A percentile compares a stretch with the other conserved stretches of the same genome.
These are phyloP conservation scores for Sigmodon hispidus DNA, from an alignment of 2,113 vertebrate species.

Conservation along the genomic window DNA sequence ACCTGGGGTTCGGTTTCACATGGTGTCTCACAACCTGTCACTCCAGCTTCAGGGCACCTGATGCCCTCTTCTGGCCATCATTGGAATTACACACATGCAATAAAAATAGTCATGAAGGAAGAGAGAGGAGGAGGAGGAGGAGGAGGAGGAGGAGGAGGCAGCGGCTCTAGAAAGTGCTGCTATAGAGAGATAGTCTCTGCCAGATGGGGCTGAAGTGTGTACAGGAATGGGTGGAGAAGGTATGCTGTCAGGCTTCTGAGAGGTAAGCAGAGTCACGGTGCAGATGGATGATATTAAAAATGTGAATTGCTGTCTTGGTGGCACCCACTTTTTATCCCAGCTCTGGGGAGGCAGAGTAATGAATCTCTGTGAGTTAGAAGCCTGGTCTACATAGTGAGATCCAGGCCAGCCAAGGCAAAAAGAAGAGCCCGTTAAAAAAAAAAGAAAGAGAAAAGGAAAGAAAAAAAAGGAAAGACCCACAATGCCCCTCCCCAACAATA, in stretches of 20 bases:
- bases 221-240: no score
- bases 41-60: not conserved
- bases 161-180: not conserved
- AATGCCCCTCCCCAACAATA: not conserved
- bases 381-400: not conserved
- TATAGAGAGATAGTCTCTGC: not conserved
- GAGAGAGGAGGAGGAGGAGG: no score
- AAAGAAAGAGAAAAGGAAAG: not conserved
- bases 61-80: not conserved
- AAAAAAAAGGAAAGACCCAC: not conserved
- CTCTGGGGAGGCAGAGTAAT: not conserved
- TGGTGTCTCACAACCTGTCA: not conserved
- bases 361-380: not conserved
- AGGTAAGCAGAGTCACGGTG: not conserved
- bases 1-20: not conserved
- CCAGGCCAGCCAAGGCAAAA: not conserved
- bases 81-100: not conserved
- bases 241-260: not conserved
- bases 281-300: not conserved
- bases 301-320: no score
- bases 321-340: not conserved
- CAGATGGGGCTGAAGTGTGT: not conserved
- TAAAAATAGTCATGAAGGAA: not conserved
- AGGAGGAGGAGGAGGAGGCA: no score
- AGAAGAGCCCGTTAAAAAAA: not conserved